A percentile compares a stretch with the other conserved stretches of the same genome.
These are phyloP conservation scores for Sitobion miscanthi DNA, from an alignment of 1,140 invertebrate species.

Conservation along the genomic window DNA sequence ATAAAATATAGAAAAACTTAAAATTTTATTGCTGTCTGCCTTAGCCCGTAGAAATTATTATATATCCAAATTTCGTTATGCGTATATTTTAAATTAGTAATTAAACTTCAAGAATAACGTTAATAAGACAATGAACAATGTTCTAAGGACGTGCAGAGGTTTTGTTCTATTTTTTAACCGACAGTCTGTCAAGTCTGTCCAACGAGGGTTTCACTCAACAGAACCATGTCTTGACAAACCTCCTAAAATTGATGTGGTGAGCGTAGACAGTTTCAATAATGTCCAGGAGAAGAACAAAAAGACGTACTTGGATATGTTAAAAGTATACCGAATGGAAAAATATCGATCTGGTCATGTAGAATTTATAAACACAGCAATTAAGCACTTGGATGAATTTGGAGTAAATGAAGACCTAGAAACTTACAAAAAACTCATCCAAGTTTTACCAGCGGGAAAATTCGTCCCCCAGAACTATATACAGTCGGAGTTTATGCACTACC, in stretches of 20 bases:
- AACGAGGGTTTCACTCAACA: conserved; percentile 10
- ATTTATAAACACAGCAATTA: conserved; percentile 89
- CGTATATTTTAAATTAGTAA: not conserved
- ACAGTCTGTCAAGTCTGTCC: not conserved
- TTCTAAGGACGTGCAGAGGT: not conserved
- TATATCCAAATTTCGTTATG: not conserved
- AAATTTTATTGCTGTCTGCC: not conserved
- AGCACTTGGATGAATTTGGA: conserved; percentile 88
- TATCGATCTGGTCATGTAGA: conserved; percentile 83
- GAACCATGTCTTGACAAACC: not conserved
- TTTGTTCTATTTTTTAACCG: not conserved
- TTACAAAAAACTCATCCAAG: conserved; percentile 88
- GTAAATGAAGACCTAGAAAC: conserved; percentile 88
- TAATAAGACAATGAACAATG: conserved; percentile 23
- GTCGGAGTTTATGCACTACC: conserved; percentile 89
- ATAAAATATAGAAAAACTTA: not conserved
- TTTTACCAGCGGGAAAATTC: conserved; percentile 92
- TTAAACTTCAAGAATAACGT: not conserved
- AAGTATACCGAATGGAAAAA: conserved; percentile 71
- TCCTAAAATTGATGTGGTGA: not conserved
- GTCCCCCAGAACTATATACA: conserved; percentile 82
- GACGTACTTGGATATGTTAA: conserved; percentile 76
- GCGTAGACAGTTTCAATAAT: conserved; percentile 59
- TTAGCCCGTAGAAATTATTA: not conserved
- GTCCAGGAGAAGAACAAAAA: conserved; percentile 74